Conservation (phyloP, 2,797 vertebrate species). For the Cossypha niveicapilla region DNA sequence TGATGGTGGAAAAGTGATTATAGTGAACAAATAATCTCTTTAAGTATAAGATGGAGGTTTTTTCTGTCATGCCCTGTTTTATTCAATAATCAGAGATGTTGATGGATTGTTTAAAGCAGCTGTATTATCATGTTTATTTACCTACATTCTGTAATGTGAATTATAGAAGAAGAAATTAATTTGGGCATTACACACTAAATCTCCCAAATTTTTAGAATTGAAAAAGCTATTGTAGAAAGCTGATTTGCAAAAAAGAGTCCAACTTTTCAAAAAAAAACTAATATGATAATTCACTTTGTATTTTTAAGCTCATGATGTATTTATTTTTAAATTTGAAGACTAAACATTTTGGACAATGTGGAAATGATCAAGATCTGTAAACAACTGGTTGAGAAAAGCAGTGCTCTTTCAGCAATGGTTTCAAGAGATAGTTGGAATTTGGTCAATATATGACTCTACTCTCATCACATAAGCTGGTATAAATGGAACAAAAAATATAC, state of each 20-base stretch:
- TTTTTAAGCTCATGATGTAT: background rate
- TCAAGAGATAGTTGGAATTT: slow-evolving; percentile 69
- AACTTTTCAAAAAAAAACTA: background rate
- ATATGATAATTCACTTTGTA: background rate
- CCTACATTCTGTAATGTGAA: background rate
- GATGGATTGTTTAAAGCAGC: background rate
- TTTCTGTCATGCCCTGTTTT: background rate
- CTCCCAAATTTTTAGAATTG: background rate
- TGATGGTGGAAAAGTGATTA: background rate
- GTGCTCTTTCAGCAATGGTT: slow-evolving; percentile 71
- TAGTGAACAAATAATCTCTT: background rate
- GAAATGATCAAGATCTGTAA: slow-evolving; percentile 86
- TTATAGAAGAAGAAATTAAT: background rate
- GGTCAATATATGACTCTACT: background rate
- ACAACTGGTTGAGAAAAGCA: slow-evolving; percentile 82
- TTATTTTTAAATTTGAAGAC: slow-evolving; percentile 71
- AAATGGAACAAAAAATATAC: background rate
- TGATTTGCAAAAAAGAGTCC: background rate
- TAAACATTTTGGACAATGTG: slow-evolving; percentile 81
- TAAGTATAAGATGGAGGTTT: background rate
- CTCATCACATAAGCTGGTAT: background rate
- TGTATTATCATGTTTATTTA: background rate
- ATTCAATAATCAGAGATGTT: background rate
- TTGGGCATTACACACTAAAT: background rate
- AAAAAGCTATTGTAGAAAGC: background rate